Evolutionary conservation across 2,888 invertebrate species (phyloP).

Genomic region (Lithodes maja): DNA sequence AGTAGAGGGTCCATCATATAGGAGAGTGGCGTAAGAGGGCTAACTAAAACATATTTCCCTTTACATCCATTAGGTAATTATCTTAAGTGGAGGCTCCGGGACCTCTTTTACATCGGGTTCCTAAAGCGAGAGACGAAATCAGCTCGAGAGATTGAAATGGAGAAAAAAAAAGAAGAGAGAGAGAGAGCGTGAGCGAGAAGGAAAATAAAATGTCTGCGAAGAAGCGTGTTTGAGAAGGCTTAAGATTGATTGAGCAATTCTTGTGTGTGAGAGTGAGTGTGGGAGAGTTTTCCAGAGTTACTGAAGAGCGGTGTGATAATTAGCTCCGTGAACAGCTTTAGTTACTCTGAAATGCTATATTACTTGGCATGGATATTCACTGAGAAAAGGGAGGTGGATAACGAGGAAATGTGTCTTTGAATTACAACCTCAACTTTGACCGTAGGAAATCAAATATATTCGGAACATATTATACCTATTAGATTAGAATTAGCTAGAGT

Average conservation of each 20-base stretch:
- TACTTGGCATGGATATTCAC: too few relatives aligned
- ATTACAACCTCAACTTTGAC: too few relatives aligned
- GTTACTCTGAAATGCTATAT: too few relatives aligned
- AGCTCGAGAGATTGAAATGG: not conserved
- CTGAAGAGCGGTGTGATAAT: not conserved
- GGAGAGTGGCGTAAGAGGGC: constrained; percentile 9
- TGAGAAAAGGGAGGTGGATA: too few relatives aligned
- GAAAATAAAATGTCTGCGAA: not conserved
- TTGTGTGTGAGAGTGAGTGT: not conserved
- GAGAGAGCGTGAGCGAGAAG: not conserved
- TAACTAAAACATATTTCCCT: not conserved
- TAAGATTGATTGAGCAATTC: not conserved
- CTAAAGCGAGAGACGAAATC: not conserved
- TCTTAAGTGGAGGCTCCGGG: not conserved
- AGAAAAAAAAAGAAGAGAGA: not conserved
- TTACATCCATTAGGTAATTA: not conserved
- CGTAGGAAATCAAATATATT: too few relatives aligned
- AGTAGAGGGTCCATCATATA: constrained; percentile 13
- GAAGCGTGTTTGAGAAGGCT: not conserved
- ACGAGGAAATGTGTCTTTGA: too few relatives aligned
- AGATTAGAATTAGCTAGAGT: too few relatives aligned
- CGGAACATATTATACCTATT: too few relatives aligned
- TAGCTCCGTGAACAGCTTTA: not conserved
- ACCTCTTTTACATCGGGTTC: not conserved
- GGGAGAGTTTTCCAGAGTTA: not conserved